phyloP scores from a whole-genome alignment of 1,140 invertebrate species.

The Philaenus spumarius region DNA sequence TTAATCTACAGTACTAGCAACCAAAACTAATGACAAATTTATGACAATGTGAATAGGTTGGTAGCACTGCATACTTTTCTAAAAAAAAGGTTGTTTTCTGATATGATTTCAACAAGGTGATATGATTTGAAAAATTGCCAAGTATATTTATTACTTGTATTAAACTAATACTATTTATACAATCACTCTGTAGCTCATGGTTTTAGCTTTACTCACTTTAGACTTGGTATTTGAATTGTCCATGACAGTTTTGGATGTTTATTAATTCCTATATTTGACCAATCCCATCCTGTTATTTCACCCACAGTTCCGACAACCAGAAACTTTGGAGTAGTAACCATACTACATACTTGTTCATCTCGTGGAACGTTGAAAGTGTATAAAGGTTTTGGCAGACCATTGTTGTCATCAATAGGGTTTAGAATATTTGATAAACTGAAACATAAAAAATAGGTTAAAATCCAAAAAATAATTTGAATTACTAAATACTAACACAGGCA shows the following conservation, averaged over 20 bases:
- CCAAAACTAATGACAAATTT: too few species aligned
- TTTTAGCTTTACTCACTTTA: slow-evolving; percentile 44
- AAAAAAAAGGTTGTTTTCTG: slow-evolving; percentile 21
- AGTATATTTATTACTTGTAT: background rate
- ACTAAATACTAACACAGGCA: too few species aligned
- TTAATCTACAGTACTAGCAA: too few species aligned
- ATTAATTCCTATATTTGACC: slow-evolving; percentile 53
- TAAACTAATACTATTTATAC: slow-evolving; percentile 2
- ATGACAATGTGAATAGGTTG: too few species aligned
- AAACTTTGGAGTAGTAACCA: slow-evolving; percentile 61
- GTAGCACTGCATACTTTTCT: too few species aligned
- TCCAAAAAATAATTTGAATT: too few species aligned
- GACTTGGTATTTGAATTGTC: slow-evolving; percentile 60
- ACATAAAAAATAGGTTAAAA: background rate
- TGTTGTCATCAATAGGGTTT: slow-evolving; percentile 47
- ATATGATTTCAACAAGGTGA: slow-evolving; percentile 22
- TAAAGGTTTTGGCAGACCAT: slow-evolving; percentile 43
- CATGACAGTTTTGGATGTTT: slow-evolving; percentile 54
- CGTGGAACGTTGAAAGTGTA: slow-evolving; percentile 48
- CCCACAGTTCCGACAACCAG: slow-evolving; percentile 67
- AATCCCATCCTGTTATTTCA: slow-evolving; percentile 67
- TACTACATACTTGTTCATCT: slow-evolving; percentile 59
- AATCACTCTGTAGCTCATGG: slow-evolving; percentile 21
- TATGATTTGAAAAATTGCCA: too few species aligned
- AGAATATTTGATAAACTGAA: slow-evolving; percentile 14